Evolutionary conservation across 1,140 invertebrate species (phyloP).

Genomic region (Myzus persicae): DNA sequence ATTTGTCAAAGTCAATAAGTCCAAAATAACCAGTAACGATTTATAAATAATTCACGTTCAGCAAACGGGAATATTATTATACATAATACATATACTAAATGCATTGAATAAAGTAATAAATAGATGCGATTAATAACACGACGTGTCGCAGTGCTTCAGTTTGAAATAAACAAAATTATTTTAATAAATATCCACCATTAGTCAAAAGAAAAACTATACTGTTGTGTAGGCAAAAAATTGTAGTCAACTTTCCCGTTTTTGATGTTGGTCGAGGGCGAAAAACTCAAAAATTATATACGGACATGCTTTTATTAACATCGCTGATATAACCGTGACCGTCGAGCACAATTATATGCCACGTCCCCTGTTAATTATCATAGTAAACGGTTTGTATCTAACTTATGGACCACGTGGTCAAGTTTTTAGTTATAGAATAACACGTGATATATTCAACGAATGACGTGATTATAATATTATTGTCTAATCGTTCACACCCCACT

Average conservation of each 20-base stretch:
- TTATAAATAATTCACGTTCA: not conserved
- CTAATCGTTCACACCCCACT: not conserved
- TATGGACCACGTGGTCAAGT: not conserved
- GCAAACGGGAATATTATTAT: not conserved
- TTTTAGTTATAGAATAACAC: no score
- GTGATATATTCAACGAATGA: not conserved
- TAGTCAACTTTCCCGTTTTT: not conserved
- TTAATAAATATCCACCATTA: not conserved
- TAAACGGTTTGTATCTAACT: no score
- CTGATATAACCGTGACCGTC: no score
- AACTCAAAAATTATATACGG: not conserved
- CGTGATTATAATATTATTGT: not conserved
- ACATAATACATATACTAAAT: not conserved
- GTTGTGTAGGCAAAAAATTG: not conserved
- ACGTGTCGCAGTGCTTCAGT: not conserved
- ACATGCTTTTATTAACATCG: not conserved
- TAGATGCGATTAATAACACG: not conserved
- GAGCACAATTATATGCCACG: not conserved
- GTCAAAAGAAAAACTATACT: not conserved
- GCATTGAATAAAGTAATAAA: not conserved
- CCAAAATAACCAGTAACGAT: not conserved
- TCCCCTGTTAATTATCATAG: not conserved
- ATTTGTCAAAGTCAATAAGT: not conserved
- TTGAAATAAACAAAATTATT: not conserved
- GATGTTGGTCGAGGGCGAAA: not conserved